phyloP scores from a whole-genome alignment of 1,140 invertebrate genomes.

The Lordiphosa stackelbergi region DNA sequence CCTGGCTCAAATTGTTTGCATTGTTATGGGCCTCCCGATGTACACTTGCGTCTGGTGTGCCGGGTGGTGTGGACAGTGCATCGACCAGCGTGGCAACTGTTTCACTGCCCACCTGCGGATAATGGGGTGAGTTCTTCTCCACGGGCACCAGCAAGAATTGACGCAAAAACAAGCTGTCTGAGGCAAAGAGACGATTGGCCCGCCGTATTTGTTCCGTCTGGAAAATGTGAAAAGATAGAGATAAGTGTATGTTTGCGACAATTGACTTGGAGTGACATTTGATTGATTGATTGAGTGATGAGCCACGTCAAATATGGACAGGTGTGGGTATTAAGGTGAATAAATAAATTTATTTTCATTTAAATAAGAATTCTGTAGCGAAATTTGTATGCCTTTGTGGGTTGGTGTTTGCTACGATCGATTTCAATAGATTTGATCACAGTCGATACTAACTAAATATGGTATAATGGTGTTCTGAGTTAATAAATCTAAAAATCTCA shows the following conservation, averaged over 20 bases:
- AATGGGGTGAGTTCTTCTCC: conserved; percentile 80
- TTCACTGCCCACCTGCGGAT: conserved; percentile 76
- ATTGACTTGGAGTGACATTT: too few relatives aligned
- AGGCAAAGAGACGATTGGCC: conserved; percentile 91
- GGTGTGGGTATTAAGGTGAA: neutral
- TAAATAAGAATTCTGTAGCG: too few relatives aligned
- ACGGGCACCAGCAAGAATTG: conserved; percentile 89
- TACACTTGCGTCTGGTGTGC: conserved; percentile 57
- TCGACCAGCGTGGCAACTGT: conserved; percentile 37
- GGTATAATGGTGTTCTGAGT: too few relatives aligned
- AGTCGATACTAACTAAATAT: too few relatives aligned
- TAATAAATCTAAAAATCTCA: too few relatives aligned
- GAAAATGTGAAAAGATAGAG: conserved; percentile 3
- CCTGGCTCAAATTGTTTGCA: conserved; percentile 49
- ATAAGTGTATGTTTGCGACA: too few relatives aligned
- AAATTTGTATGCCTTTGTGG: too few relatives aligned
- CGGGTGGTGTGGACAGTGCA: conserved; percentile 48
- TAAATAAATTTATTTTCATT: too few relatives aligned
- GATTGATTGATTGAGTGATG: too few relatives aligned
- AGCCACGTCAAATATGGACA: conserved; percentile 7
- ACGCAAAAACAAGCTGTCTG: conserved; percentile 91
- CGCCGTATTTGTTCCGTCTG: conserved; percentile 94
- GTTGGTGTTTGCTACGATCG: too few relatives aligned
- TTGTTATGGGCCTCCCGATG: conserved; percentile 56
- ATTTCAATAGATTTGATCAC: too few relatives aligned